phyloP scores from a whole-genome alignment of 2,888 invertebrate genomes.

The Tolmerus cingulatus region DNA sequence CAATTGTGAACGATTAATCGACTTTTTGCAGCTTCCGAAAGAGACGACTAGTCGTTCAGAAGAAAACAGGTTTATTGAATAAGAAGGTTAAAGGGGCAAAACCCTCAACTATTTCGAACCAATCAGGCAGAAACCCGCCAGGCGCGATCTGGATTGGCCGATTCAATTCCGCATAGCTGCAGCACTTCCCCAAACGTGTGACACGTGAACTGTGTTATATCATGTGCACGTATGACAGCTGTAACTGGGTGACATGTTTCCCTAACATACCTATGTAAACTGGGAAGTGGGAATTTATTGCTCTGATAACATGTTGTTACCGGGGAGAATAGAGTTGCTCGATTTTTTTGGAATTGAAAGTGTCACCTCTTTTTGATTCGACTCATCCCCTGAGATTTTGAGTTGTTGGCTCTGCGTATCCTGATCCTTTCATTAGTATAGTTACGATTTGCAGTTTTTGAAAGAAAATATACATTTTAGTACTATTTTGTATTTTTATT shows the following conservation, averaged over 20 bases:
- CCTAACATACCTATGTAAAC: slow-evolving; percentile 2
- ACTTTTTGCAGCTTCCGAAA: neutral
- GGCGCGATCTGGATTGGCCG: neutral
- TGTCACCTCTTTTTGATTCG: neutral
- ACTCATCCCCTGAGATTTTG: neutral
- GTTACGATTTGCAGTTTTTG: no score
- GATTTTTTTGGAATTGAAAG: neutral
- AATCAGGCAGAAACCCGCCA: neutral
- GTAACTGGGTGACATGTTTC: slow-evolving; percentile 4
- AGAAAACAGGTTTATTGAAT: slow-evolving; percentile 13
- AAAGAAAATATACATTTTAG: no score
- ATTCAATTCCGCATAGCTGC: neutral
- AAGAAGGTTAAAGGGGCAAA: neutral
- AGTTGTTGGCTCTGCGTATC: neutral
- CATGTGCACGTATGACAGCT: slow-evolving; percentile 14
- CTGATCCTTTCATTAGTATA: no score
- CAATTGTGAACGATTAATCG: neutral
- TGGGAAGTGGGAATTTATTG: neutral
- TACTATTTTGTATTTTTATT: no score
- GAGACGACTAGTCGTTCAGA: neutral
- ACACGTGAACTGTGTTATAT: neutral
- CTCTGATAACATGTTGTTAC: neutral
- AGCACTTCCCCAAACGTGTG: neutral
- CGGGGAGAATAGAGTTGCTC: neutral
- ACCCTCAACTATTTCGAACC: neutral